A percentile compares a stretch with the other conserved stretches of the same genome.
Evolutionary conservation across 2,888 invertebrate genomes (phyloP).

Genomic region (Diachrysia chrysitis): DNA sequence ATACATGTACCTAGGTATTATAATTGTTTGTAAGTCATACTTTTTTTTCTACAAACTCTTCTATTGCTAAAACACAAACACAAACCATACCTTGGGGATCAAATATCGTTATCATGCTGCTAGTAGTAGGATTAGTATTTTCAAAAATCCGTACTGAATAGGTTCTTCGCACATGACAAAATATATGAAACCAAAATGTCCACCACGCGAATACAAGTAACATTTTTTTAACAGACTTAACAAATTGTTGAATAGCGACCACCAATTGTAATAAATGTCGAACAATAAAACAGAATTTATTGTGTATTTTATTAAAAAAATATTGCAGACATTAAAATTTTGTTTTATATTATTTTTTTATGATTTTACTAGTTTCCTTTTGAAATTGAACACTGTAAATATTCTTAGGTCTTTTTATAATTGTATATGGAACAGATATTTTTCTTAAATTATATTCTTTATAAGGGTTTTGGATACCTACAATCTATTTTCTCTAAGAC

Average conservation of each 20-base stretch:
- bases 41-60: no score
- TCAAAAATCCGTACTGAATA: constrained; percentile 39
- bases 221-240: constrained; percentile 53
- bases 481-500: not conserved
- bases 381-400: constrained; percentile 2
- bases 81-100: constrained; percentile 16
- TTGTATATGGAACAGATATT: not conserved
- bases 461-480: not conserved
- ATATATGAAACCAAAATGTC: constrained; percentile 39
- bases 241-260: constrained; percentile 45
- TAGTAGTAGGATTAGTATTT: constrained; percentile 21
- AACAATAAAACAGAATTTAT: constrained; percentile 59
- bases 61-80: no score
- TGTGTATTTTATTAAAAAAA: constrained; percentile 60
- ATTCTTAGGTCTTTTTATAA: not conserved
- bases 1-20: no score
- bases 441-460: not conserved
- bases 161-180: constrained; percentile 19
- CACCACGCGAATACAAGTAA: constrained; percentile 42
- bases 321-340: constrained; percentile 36
- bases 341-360: constrained; percentile 46
- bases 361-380: constrained; percentile 13
- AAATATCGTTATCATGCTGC: constrained; percentile 14
- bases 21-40: no score
- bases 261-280: constrained; percentile 60